A percentile compares a stretch with the other conserved stretches of the same genome.
Evolutionary conservation across 1,140 invertebrate species (phyloP).

Genomic region (Oscheius sp.): DNA sequence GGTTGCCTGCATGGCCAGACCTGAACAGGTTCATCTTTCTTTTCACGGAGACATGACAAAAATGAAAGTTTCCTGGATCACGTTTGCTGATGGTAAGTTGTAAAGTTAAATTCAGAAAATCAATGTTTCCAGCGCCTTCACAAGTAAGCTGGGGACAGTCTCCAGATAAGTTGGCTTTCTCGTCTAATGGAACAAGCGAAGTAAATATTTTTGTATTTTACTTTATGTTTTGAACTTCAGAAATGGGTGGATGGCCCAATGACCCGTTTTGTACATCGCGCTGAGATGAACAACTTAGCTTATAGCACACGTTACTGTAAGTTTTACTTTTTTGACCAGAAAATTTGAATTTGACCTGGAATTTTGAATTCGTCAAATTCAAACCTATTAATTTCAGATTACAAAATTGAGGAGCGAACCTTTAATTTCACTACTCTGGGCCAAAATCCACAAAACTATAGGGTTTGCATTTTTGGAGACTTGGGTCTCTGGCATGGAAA

Average conservation of each 20-base stretch:
- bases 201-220: constrained; percentile 4
- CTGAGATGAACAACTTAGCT: constrained; percentile 24
- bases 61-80: constrained; percentile 41
- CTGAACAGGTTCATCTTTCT: constrained; percentile 40
- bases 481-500: constrained; percentile 45
- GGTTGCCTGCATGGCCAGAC: neutral
- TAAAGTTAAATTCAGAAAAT: neutral
- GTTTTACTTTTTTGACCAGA: constrained; percentile 8
- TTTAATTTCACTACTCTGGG: constrained; percentile 44
- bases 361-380: no score
- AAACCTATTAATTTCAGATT: no score
- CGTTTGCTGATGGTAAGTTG: constrained; percentile 17
- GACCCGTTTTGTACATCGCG: constrained; percentile 34
- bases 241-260: constrained; percentile 2
- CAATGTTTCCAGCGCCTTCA: constrained; percentile 3
- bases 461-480: constrained; percentile 50
- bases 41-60: constrained; percentile 20
- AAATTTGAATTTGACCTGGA: no score
- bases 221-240: constrained; percentile 3
- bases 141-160: neutral
- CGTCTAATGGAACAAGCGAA: neutral
- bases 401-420: constrained; percentile 35
- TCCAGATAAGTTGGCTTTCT: neutral
- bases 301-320: constrained; percentile 26
- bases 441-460: constrained; percentile 28